Conservation (phyloP, 2,113 vertebrate species). For the Misgurnus anguillicaudatus region DNA sequence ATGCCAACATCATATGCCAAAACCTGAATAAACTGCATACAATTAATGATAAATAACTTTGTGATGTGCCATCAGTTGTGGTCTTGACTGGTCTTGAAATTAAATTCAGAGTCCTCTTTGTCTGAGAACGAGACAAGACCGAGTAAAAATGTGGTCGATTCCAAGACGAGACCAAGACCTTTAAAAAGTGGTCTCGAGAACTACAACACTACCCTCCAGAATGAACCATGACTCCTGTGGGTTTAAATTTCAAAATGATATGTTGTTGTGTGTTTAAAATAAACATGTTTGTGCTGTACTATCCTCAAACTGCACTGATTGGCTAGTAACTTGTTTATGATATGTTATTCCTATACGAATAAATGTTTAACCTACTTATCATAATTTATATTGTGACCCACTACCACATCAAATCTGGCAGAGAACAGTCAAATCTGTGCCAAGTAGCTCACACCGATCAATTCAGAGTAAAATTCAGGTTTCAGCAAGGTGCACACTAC, state of each 20-base stretch:
- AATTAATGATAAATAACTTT: no score
- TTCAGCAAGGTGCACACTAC: background rate
- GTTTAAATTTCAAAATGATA: no score
- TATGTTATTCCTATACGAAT: background rate
- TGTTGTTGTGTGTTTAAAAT: background rate
- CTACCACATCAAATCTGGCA: background rate
- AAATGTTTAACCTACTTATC: constrained; percentile 11
- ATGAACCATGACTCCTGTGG: background rate
- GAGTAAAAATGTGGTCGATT: no score
- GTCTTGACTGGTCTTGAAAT: no score
- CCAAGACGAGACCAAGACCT: no score
- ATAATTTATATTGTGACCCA: background rate
- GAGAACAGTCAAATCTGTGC: background rate
- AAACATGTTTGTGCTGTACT: background rate
- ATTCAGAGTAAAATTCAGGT: background rate
- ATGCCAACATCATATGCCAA: no score
- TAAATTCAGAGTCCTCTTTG: no score
- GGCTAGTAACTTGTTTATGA: background rate
- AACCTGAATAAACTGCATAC: no score
- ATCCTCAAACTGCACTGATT: background rate
- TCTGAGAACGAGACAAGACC: no score
- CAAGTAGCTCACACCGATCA: background rate
- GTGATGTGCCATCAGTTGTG: no score
- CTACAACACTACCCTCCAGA: background rate
- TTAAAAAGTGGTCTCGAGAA: no score